Evolutionary conservation across 2,888 invertebrate genomes (phyloP), one percentile per base, ranked within the genome.

Genomic region (Rhopalosiphum nymphaeae): DNA sequence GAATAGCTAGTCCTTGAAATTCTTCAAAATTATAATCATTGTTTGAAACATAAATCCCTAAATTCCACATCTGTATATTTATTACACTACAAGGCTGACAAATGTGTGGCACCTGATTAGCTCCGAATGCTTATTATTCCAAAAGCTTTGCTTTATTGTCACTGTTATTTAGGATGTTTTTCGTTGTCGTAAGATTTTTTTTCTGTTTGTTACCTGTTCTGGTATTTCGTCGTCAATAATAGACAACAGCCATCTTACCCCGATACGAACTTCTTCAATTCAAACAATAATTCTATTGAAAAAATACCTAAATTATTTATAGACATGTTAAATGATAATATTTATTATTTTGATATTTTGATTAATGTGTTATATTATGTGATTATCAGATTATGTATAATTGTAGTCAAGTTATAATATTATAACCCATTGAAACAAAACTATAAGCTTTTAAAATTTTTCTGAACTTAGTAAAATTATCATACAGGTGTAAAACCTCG

Each of bases 401-500:
- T 57, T 89, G 3, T 57, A 56, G 42, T 29, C 29, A 57, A 42
- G 44, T 25, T 90, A 78, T 2, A 46, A 46, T 46, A 46, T 46
- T 46, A 91, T 10, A 46, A 67, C 16, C n/a, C 16, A 49, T 36
- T 78, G 42, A 84, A 53, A 91, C 53, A 7, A 26, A 16, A 78
- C 46, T 56, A 91, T 56, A 92, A 92, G 67, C 67, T 88, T 88
- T 21, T 67, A 78, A 56, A 49, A 49, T 67, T 88, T 92, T 53
- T 9, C 16, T 42, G 42, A 42, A 88, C 49, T 92, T 67, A 42
- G 78, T 53, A 11, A 53, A 88, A 92, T 92, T 88, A 92, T 92
- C 88, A 88, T 88, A 88, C 87, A 92, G 67, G 92, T 92, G 88
- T 92, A 88, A 67, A 53, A 92, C 88, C 53, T 10, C 53, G 42